Evolutionary conservation across 92 coral and sea anemone species (phyloP).

Genomic region (Chrysogorgia sp.): DNA sequence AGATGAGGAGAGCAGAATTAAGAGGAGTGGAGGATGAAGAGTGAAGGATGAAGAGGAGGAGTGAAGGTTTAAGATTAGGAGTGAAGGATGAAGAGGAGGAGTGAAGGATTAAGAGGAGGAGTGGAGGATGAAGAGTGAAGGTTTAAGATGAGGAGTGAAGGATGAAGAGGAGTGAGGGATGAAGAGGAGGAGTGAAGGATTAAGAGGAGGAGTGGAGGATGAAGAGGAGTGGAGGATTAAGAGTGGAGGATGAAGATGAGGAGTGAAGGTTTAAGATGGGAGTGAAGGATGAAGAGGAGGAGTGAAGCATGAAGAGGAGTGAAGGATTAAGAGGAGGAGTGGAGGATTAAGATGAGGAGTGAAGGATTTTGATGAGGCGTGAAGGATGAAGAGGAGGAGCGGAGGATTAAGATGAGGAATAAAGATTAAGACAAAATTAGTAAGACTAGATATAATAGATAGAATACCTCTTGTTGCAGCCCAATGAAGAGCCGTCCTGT

Average conservation of each 20-base stretch:
- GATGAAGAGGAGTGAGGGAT: too few relatives aligned
- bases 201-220: not conserved
- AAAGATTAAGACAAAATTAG: not conserved
- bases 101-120: not conserved
- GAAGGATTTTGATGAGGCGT: not conserved
- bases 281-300: too few relatives aligned
- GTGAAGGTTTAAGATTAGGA: too few relatives aligned
- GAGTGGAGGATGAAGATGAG: not conserved
- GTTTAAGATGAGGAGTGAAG: too few relatives aligned
- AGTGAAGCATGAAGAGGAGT: not conserved
- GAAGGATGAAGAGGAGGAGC: not conserved
- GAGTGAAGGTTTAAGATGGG: not conserved
- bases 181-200: too few relatives aligned
- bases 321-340: not conserved
- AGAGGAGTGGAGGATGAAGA: too few relatives aligned
- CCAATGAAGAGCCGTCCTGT: constrained; percentile 93
- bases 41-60: too few relatives aligned
- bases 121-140: too few relatives aligned
- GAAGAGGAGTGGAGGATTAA: too few relatives aligned
- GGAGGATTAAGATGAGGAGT: too few relatives aligned
- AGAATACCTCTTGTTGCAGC: constrained; percentile 82
- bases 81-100: too few relatives aligned
- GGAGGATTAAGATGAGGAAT: not conserved
- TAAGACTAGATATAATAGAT: not conserved
- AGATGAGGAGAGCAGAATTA: too few relatives aligned